phyloP scores from a whole-genome alignment of 2,888 invertebrate genomes.

The Sabellastarte sp. region DNA sequence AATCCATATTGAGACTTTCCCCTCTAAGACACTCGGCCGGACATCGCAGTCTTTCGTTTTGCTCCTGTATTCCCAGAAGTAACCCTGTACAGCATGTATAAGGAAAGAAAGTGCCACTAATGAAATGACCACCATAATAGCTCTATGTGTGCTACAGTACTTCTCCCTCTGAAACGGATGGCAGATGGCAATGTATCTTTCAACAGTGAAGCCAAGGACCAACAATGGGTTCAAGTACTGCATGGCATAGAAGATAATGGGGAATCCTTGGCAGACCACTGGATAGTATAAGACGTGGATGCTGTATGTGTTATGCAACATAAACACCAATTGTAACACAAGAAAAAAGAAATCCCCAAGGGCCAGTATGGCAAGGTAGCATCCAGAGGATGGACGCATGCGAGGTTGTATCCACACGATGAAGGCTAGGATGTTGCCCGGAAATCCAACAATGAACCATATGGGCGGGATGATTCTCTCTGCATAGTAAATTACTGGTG shows the following conservation, averaged over 20 bases:
- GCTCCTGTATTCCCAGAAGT: slow-evolving; percentile 45
- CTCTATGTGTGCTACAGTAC: slow-evolving; percentile 47
- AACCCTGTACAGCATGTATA: slow-evolving; percentile 49
- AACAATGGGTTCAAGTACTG: slow-evolving; percentile 55
- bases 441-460: slow-evolving; percentile 55
- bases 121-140: slow-evolving; percentile 42
- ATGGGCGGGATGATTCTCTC: slow-evolving; percentile 48
- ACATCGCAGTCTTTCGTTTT: slow-evolving; percentile 32
- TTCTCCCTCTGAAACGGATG: slow-evolving; percentile 55
- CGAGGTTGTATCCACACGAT: slow-evolving; percentile 54
- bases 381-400: slow-evolving; percentile 58
- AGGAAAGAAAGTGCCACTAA: slow-evolving; percentile 40
- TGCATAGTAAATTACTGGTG: slow-evolving; percentile 26
- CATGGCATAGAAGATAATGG: slow-evolving; percentile 47
- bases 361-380: slow-evolving; percentile 56
- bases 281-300: slow-evolving; percentile 38
- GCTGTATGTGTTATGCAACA: slow-evolving; percentile 47
- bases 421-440: slow-evolving; percentile 55
- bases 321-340: slow-evolving; percentile 46
- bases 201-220: slow-evolving; percentile 57
- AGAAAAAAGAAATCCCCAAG: slow-evolving; percentile 54
- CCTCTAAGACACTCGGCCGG: slow-evolving; percentile 32
- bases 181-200: slow-evolving; percentile 56
- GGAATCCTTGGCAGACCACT: slow-evolving; percentile 51
- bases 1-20: slow-evolving; percentile 44